phyloP scores from a whole-genome alignment of 2,888 invertebrate species.

The Dinocampus coccinellae region DNA sequence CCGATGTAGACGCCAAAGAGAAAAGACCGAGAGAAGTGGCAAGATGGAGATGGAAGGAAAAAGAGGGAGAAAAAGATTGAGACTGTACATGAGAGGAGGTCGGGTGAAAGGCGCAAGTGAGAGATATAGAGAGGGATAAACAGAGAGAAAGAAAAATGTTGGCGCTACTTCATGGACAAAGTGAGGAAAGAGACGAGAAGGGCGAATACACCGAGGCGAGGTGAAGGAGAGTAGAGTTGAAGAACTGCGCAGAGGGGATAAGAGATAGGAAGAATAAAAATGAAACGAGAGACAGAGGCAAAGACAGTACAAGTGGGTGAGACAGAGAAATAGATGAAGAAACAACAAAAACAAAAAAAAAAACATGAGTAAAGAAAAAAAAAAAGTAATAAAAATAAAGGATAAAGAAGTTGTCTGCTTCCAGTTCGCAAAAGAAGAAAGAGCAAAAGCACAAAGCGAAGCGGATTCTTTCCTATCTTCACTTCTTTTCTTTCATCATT shows the following conservation, averaged over 20 bases:
- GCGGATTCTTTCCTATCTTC: background rate
- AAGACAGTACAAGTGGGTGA: slow-evolving; percentile 1
- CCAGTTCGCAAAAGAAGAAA: slow-evolving; percentile 14
- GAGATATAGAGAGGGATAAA: slow-evolving; percentile 20
- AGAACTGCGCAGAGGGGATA: slow-evolving; percentile 4
- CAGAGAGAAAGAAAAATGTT: slow-evolving; percentile 17
- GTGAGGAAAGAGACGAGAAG: background rate
- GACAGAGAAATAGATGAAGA: too few relatives aligned
- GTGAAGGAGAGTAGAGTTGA: slow-evolving; percentile 31
- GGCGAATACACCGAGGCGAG: background rate
- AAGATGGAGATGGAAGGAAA: too few relatives aligned
- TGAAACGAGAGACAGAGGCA: slow-evolving; percentile 27
- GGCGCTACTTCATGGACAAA: slow-evolving; percentile 8
- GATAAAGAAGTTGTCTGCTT: slow-evolving; percentile 24
- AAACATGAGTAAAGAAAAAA: too few relatives aligned
- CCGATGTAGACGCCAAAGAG: too few relatives aligned
- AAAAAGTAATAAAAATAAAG: too few relatives aligned
- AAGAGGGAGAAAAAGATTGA: slow-evolving; percentile 40
- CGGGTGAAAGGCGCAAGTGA: slow-evolving; percentile 32
- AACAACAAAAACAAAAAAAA: slow-evolving; percentile 31
- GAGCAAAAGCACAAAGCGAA: slow-evolving; percentile 18
- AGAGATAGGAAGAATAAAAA: slow-evolving; percentile 34
- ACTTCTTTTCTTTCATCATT: slow-evolving; percentile 16
- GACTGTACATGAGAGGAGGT: slow-evolving; percentile 44
- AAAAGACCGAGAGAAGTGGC: too few relatives aligned